Percentiles rank a stretch among this genome's conserved stretches.
Conservation (phyloP, 2,888 invertebrate genomes). For the Glaucopsyche alexis region DNA sequence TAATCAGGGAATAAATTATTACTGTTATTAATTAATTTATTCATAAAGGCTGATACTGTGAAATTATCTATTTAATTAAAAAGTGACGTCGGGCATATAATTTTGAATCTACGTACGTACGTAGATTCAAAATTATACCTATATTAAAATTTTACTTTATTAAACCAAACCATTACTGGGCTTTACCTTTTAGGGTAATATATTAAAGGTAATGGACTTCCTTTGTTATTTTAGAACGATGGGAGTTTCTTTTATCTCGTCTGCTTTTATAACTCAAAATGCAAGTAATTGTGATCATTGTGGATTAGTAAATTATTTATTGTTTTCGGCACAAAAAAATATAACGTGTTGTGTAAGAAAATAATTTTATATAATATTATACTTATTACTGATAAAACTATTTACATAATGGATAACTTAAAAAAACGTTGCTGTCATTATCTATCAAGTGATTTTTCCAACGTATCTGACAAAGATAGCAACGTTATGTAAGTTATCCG, state of each 20-base stretch:
- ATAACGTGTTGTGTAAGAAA: neutral
- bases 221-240: conserved; percentile 9
- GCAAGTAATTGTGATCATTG: neutral
- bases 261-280: neutral
- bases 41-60: neutral
- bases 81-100: conserved; percentile 4
- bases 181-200: neutral
- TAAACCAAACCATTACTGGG: neutral
- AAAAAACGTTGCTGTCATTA: too few species aligned
- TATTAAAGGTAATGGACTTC: conserved; percentile 3
- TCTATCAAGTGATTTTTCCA: too few species aligned
- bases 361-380: too few species aligned
- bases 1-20: neutral
- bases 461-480: too few species aligned
- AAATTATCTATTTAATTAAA: neutral
- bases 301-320: neutral
- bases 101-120: neutral
- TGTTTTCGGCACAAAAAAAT: too few species aligned
- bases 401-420: too few species aligned
- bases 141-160: neutral
- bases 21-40: neutral
- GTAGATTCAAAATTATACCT: too few species aligned
- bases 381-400: too few species aligned
- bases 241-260: neutral
- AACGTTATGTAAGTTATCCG: too few species aligned